Percentiles rank a stretch among this genome's conserved stretches.
Conservation (phyloP, 2,797 vertebrate species). For the Florisuga fusca region DNA sequence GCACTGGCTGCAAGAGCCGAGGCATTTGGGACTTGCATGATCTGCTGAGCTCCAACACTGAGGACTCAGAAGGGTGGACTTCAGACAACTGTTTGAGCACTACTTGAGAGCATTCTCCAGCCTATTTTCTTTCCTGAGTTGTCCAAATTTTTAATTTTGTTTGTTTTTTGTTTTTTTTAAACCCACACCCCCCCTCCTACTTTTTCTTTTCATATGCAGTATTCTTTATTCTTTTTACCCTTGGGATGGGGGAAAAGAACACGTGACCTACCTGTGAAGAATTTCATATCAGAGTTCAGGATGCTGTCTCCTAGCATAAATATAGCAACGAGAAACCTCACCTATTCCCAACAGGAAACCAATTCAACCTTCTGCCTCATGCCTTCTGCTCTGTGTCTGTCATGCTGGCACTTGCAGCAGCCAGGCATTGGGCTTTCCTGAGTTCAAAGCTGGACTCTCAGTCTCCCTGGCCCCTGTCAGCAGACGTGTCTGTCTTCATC, state of each 20-base stretch:
- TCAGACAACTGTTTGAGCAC: neutral
- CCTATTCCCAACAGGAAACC: neutral
- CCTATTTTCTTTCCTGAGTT: neutral
- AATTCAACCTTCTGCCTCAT: neutral
- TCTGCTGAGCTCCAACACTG: accelerated
- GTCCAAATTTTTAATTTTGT: accelerated
- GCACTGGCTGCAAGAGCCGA: accelerated
- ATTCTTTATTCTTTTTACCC: neutral
- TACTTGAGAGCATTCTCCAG: neutral
- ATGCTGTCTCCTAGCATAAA: neutral
- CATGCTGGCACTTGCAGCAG: neutral
- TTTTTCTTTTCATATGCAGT: neutral
- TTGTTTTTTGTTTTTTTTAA: neutral
- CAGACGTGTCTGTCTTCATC: neutral
- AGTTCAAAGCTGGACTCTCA: neutral
- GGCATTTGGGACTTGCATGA: neutral
- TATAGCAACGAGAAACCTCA: neutral
- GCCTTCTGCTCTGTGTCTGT: neutral
- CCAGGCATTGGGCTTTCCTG: neutral
- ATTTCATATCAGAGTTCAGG: neutral
- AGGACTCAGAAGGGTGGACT: neutral
- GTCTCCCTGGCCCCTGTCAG: neutral
- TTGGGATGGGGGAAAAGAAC: neutral
- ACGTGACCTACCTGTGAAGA: neutral
- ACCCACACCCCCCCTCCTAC: no score